Evolutionary conservation across 1,140 invertebrate genomes (phyloP).

Genomic region (Patella vulgata): DNA sequence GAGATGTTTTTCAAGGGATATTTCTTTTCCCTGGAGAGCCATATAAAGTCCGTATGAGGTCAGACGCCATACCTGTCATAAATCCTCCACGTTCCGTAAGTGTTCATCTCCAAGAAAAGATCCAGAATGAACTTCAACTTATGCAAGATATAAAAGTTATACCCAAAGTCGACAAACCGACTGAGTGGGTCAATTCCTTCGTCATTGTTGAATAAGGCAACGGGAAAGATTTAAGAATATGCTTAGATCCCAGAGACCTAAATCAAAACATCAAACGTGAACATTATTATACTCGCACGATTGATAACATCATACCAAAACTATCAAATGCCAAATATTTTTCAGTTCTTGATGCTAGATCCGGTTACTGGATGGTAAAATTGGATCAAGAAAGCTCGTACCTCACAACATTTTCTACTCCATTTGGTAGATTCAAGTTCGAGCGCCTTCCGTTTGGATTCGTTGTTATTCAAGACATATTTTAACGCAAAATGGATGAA

Average conservation of each 20-base stretch:
- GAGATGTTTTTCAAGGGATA: too few relatives aligned
- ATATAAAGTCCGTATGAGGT: too few relatives aligned
- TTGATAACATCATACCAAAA: slow-evolving; percentile 52
- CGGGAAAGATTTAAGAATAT: slow-evolving; percentile 61
- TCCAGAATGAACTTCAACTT: too few relatives aligned
- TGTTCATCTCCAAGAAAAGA: too few relatives aligned
- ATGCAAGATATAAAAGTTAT: too few relatives aligned
- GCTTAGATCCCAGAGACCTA: slow-evolving; percentile 64
- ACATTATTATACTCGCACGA: too few relatives aligned
- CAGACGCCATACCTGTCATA: too few relatives aligned
- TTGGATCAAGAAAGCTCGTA: slow-evolving; percentile 31
- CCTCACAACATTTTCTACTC: slow-evolving; percentile 67
- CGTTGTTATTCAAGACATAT: slow-evolving; percentile 18
- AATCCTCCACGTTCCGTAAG: too few relatives aligned
- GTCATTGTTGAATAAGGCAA: too few relatives aligned
- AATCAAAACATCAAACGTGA: slow-evolving; percentile 29
- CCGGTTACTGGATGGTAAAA: slow-evolving; percentile 17
- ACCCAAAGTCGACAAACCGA: too few relatives aligned
- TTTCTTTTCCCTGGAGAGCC: too few relatives aligned
- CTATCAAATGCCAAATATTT: slow-evolving; percentile 37
- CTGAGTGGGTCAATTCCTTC: too few relatives aligned
- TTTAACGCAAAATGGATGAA: slow-evolving; percentile 9
- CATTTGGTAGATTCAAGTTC: slow-evolving; percentile 62
- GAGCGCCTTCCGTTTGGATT: slow-evolving; percentile 64
- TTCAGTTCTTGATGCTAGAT: slow-evolving; percentile 17